Conservation (phyloP, 2,113 vertebrate species). For the Lynx canadensis region DNA sequence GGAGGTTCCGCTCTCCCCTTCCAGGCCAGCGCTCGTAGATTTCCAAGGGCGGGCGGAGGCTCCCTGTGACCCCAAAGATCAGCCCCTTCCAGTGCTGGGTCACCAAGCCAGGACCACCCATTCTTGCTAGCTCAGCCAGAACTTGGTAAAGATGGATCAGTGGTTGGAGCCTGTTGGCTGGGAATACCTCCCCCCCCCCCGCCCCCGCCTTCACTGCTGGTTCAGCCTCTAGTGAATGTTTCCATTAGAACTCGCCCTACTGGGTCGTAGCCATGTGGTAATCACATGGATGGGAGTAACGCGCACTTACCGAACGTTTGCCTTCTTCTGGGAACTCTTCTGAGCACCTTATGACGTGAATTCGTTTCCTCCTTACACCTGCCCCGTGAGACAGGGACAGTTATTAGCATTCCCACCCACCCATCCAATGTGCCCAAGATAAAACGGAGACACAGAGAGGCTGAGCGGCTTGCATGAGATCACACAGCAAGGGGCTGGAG, state of each 20-base stretch:
- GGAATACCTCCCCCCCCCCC: too few relatives aligned
- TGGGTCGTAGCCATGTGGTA: background rate
- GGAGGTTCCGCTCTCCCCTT: too few relatives aligned
- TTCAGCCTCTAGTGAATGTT: background rate
- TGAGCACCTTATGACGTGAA: background rate
- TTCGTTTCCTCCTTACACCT: background rate
- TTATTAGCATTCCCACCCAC: background rate
- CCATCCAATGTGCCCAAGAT: background rate
- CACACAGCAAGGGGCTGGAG: background rate
- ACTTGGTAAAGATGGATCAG: rapidly evolving
- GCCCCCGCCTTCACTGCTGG: background rate
- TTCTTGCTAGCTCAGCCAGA: background rate
- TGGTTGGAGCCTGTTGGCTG: rapidly evolving
- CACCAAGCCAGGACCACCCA: background rate
- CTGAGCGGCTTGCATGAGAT: background rate
- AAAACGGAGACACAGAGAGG: background rate
- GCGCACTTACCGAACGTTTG: background rate
- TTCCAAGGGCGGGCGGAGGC: background rate
- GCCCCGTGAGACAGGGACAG: background rate
- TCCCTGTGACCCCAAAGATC: background rate
- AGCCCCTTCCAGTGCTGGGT: rapidly evolving
- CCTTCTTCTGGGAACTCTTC: background rate
- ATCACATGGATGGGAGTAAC: background rate
- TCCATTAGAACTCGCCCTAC: background rate
- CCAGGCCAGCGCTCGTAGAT: background rate